A percentile compares a stretch with the other conserved stretches of the same genome.
These are phyloP conservation scores for Eristalis intricaria DNA, from an alignment of 2,888 invertebrate species.

Conservation along the genomic window DNA sequence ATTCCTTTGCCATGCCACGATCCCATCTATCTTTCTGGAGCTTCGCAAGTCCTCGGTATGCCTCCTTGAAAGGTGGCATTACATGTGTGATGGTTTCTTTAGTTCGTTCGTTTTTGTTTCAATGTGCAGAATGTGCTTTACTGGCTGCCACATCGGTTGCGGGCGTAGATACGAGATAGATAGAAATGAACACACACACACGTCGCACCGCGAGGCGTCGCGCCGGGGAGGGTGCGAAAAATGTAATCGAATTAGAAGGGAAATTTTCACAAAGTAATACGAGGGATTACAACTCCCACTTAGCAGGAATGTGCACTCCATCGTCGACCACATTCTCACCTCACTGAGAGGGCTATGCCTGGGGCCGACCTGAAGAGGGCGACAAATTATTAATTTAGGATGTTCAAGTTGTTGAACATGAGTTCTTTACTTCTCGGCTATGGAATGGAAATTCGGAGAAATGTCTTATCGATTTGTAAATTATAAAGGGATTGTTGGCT, in stretches of 20 bases:
- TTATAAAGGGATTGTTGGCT: background rate
- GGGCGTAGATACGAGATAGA: background rate
- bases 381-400: background rate
- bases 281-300: background rate
- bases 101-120: slow-evolving; percentile 14
- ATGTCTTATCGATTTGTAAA: background rate
- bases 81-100: slow-evolving; percentile 37
- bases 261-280: slow-evolving; percentile 5
- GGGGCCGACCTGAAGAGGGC: background rate
- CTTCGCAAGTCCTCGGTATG: slow-evolving; percentile 34
- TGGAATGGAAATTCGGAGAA: background rate
- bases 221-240: slow-evolving; percentile 10
- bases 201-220: too few relatives aligned
- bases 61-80: slow-evolving; percentile 37
- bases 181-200: slow-evolving; percentile 2
- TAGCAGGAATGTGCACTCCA: background rate
- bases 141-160: slow-evolving; percentile 4
- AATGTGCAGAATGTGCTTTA: slow-evolving; percentile 10
- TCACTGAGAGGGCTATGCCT: background rate
- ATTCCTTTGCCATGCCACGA: slow-evolving; percentile 12
- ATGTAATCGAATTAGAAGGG: slow-evolving; percentile 43
- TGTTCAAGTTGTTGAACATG: background rate
- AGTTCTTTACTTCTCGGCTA: background rate
- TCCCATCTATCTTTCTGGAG: slow-evolving; percentile 50
- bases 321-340: background rate